Evolutionary conservation across 2,113 vertebrate species (phyloP).

Genomic region (Etheostoma spectabile): DNA sequence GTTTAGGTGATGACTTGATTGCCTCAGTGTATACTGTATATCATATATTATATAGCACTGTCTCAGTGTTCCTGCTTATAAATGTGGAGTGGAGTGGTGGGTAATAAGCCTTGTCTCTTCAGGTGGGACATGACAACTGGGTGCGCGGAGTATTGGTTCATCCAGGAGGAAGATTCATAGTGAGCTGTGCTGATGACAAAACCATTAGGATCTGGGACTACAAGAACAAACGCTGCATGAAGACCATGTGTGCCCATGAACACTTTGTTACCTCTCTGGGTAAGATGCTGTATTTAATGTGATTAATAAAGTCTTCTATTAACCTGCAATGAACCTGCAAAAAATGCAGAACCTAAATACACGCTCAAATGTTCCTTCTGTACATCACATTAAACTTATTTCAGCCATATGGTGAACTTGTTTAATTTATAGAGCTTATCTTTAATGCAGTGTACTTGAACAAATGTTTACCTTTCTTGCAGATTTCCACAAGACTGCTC

Average conservation of each 20-base stretch:
- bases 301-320: neutral
- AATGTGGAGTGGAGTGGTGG: conserved; percentile 6
- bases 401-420: neutral
- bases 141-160: conserved; percentile 97
- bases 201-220: conserved; percentile 99
- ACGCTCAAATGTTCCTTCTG: neutral
- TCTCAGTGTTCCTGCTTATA: neutral
- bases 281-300: conserved; percentile 70
- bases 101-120: conserved; percentile 9
- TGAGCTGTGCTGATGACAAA: conserved; percentile 99
- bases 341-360: neutral
- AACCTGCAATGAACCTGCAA: neutral
- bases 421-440: neutral
- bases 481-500: conserved; percentile 99
- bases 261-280: conserved; percentile 99
- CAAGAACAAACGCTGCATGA: conserved; percentile 99
- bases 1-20: neutral
- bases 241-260: conserved; percentile 98
- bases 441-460: neutral
- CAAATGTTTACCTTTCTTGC: conserved; percentile 64
- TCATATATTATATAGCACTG: no score
- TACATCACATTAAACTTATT: no score
- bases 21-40: no score
- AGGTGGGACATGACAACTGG: conserved; percentile 99
- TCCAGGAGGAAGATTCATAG: conserved; percentile 97